A percentile compares a stretch with the other conserved stretches of the same genome.
Evolutionary conservation across 2,888 invertebrate species (phyloP).

Genomic region (Eristalis intricaria): DNA sequence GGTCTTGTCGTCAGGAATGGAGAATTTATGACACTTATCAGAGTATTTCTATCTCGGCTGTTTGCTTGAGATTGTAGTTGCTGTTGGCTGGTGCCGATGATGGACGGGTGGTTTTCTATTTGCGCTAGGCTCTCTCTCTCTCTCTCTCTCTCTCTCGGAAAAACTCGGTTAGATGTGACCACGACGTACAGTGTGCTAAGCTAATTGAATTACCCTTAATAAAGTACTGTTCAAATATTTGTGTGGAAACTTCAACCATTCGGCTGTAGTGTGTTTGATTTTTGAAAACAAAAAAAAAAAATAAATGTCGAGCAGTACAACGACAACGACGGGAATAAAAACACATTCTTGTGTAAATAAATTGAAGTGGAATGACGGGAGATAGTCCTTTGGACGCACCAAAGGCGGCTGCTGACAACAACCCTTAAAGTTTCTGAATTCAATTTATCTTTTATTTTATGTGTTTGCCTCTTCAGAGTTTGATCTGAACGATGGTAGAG

Average conservation of each 20-base stretch:
- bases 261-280: neutral
- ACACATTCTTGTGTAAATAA: neutral
- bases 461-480: neutral
- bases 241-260: slow-evolving; percentile 4
- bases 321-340: neutral
- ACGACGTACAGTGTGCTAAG: neutral
- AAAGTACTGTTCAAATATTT: slow-evolving; percentile 38
- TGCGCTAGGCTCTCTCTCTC: neutral
- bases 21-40: slow-evolving; percentile 21
- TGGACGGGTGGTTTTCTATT: neutral
- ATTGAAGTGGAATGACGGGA: neutral
- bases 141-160: too few relatives aligned
- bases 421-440: neutral
- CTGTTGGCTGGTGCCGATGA: neutral
- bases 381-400: neutral
- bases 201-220: slow-evolving; percentile 28
- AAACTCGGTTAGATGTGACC: slow-evolving; percentile 25
- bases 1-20: neutral
- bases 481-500: neutral
- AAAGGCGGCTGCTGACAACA: neutral
- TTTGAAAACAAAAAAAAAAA: neutral
- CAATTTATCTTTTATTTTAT: neutral
- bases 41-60: slow-evolving; percentile 8
- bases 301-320: neutral
- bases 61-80: slow-evolving; percentile 22